A percentile compares a stretch with the other conserved stretches of the same genome.
phyloP scores from a whole-genome alignment of 2,797 vertebrate genomes.

The Acanthis flammea region DNA sequence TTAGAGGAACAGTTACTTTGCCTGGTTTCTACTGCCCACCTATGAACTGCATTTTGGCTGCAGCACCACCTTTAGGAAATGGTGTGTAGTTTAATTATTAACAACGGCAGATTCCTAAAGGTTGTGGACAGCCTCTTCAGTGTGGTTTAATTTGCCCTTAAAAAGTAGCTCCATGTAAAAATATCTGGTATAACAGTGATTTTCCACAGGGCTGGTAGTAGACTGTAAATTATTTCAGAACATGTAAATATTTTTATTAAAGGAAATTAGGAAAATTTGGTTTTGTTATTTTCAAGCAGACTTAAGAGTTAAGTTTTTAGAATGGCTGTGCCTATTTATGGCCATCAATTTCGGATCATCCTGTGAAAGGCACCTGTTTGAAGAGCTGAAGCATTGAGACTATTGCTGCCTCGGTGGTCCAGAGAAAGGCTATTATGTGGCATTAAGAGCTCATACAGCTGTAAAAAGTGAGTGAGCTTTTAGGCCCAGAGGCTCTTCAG shows the following conservation, averaged over 20 bases:
- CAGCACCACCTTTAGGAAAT: conserved; percentile 62
- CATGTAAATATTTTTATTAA: neutral
- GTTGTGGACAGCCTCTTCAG: neutral
- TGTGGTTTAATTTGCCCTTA: neutral
- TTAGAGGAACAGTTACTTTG: conserved; percentile 25
- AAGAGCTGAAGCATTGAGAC: neutral
- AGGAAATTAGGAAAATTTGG: neutral
- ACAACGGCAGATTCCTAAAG: neutral
- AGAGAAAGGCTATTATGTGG: neutral
- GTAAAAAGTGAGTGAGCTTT: neutral
- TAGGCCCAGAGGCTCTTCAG: neutral
- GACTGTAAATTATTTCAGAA: neutral
- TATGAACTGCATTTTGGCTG: conserved; percentile 22
- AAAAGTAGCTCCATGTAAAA: neutral
- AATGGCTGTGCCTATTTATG: neutral
- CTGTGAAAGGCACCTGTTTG: neutral
- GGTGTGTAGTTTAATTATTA: conserved; percentile 39
- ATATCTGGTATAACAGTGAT: neutral
- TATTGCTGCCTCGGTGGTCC: neutral
- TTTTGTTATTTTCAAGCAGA: neutral
- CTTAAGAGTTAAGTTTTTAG: neutral
- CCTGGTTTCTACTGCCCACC: conserved; percentile 33
- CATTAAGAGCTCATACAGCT: neutral
- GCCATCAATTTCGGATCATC: neutral
- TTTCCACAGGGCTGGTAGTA: neutral